Evolutionary conservation across 2,888 invertebrate species (phyloP).

Genomic region (Cactoblastis cactorum): DNA sequence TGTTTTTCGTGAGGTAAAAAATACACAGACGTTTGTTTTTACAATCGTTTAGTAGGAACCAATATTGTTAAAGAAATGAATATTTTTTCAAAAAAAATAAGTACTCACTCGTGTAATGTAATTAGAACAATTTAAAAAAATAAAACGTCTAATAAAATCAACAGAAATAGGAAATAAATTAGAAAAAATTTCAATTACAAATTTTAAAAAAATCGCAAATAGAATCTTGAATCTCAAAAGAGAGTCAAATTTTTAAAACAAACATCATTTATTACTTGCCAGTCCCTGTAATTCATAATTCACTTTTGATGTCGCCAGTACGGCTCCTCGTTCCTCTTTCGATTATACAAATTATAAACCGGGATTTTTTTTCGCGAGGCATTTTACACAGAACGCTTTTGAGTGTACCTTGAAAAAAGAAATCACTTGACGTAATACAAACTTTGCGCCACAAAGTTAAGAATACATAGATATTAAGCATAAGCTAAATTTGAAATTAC

Average conservation of each 20-base stretch:
- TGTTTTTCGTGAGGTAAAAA: too few relatives aligned
- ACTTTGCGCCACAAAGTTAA: not conserved
- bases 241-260: conserved; percentile 1
- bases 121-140: too few relatives aligned
- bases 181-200: not conserved
- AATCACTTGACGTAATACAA: conserved; percentile 1
- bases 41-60: too few relatives aligned
- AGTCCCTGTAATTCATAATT: conserved; percentile 8
- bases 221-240: not conserved
- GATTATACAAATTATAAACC: conserved; percentile 16
- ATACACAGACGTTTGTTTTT: too few relatives aligned
- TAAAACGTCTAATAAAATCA: too few relatives aligned
- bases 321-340: conserved; percentile 10
- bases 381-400: conserved; percentile 10
- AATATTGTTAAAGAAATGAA: too few relatives aligned
- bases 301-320: conserved; percentile 13
- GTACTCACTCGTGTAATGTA: too few relatives aligned
- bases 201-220: not conserved
- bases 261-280: conserved; percentile 9
- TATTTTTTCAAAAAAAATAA: too few relatives aligned
- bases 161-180: not conserved
- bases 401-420: conserved; percentile 9
- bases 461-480: too few relatives aligned
- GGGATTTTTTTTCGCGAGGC: conserved; percentile 8
- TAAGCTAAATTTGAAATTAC: not conserved